Conservation (phyloP, 2,113 vertebrate species). For the Leiothrix lutea region DNA sequence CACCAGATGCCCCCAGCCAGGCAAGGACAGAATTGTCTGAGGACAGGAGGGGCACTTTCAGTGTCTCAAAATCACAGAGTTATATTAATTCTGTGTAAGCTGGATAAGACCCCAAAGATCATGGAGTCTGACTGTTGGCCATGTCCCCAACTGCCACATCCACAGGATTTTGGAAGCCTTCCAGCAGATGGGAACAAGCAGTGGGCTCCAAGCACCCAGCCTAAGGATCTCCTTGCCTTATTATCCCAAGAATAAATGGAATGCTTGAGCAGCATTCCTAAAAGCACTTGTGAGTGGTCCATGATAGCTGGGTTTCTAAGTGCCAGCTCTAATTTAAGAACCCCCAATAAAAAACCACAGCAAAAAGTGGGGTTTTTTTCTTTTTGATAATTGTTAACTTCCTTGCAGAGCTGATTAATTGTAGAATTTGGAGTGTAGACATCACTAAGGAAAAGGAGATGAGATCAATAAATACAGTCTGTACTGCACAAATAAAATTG, state of each 20-base stretch:
- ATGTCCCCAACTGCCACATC: not conserved
- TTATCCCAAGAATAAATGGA: not conserved
- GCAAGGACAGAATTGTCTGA: not conserved
- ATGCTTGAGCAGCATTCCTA: not conserved
- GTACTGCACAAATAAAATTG: not conserved
- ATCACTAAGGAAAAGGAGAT: not conserved
- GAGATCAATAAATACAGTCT: too few relatives aligned
- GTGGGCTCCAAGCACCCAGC: not conserved
- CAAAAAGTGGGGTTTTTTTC: not conserved
- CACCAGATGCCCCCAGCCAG: not conserved
- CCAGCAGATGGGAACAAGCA: not conserved
- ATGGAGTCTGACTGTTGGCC: rapidly evolving
- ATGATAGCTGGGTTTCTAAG: not conserved
- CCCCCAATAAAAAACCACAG: not conserved
- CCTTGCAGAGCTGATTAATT: not conserved
- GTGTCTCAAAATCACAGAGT: not conserved
- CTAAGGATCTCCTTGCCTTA: not conserved
- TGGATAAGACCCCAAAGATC: not conserved
- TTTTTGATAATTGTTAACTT: not conserved
- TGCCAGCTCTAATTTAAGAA: not conserved
- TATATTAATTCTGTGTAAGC: too few relatives aligned
- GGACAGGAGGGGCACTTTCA: not conserved
- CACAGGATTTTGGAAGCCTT: not conserved
- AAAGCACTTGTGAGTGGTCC: not conserved
- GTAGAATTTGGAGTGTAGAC: not conserved